These are phyloP conservation scores for Noctilio leporinus DNA, from an alignment of 2,113 vertebrate genomes.

Conservation along the genomic window DNA sequence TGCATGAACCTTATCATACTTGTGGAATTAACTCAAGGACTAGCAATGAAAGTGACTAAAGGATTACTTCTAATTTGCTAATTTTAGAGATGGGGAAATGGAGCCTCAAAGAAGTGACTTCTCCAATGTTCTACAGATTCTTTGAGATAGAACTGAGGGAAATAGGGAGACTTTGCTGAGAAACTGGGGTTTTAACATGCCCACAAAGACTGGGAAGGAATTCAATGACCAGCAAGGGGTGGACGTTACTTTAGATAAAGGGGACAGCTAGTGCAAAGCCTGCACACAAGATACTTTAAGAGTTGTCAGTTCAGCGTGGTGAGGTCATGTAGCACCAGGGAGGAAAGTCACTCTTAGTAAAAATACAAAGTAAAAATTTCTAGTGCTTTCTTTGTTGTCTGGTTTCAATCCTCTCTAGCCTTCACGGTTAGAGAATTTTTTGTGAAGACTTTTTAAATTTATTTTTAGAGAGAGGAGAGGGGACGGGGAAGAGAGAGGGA, in stretches of 20 bases:
- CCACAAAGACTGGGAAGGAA: rapidly evolving
- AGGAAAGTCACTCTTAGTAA: neutral
- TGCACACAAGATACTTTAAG: neutral
- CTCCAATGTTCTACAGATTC: neutral
- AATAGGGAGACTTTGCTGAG: neutral
- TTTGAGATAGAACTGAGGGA: neutral
- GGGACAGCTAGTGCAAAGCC: neutral
- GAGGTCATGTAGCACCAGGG: neutral
- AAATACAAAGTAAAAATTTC: neutral
- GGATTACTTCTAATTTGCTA: neutral
- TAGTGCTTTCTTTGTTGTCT: neutral
- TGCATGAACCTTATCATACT: too few relatives aligned
- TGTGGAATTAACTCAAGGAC: neutral
- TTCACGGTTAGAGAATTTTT: neutral
- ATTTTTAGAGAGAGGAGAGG: too few relatives aligned
- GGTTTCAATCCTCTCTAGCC: neutral
- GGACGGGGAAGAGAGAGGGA: too few relatives aligned
- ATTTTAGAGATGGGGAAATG: neutral
- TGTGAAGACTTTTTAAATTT: too few relatives aligned
- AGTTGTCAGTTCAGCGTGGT: rapidly evolving
- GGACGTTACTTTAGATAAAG: neutral
- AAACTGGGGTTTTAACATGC: neutral
- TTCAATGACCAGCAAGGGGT: neutral
- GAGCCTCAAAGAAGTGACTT: neutral
- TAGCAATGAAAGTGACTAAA: neutral